Evolutionary conservation across 2,888 invertebrate genomes (phyloP).

Genomic region (Aphodius granarius): DNA sequence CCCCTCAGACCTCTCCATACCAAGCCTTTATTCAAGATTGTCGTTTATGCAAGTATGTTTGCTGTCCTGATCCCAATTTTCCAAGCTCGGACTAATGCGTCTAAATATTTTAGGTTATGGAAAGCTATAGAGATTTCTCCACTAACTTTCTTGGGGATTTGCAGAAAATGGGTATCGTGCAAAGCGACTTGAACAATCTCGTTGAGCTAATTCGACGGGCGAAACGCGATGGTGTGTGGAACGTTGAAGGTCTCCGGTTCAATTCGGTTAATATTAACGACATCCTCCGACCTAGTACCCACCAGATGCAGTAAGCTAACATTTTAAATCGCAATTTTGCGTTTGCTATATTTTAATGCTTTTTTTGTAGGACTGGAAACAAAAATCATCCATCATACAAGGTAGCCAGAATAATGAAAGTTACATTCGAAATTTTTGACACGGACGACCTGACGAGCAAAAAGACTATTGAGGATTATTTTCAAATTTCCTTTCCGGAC

Average conservation of each 20-base stretch:
- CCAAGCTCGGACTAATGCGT: background rate
- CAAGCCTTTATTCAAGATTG: background rate
- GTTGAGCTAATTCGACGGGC: conserved; percentile 55
- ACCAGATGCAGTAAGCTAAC: background rate
- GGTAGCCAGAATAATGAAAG: conserved; percentile 23
- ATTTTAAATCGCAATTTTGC: background rate
- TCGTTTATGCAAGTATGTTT: conserved; percentile 7
- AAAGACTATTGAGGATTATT: conserved; percentile 19
- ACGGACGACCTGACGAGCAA: conserved; percentile 7
- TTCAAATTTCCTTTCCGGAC: conserved; percentile 8
- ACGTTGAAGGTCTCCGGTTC: conserved; percentile 51
- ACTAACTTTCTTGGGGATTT: conserved; percentile 45
- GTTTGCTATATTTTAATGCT: background rate
- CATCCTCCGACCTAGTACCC: conserved; percentile 38
- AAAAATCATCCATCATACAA: conserved; percentile 2
- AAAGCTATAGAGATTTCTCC: conserved; percentile 46
- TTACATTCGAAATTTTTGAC: conserved; percentile 21
- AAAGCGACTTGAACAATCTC: conserved; percentile 52
- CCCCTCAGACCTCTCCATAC: background rate
- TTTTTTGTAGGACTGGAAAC: conserved; percentile 11
- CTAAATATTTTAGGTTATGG: conserved; percentile 45
- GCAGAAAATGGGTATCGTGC: conserved; percentile 45
- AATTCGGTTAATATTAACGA: conserved; percentile 52
- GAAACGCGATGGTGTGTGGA: conserved; percentile 51
- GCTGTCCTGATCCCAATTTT: background rate